These are phyloP conservation scores for Montipora cactus DNA, from an alignment of 64 coral and sea anemone species.

Conservation along the genomic window DNA sequence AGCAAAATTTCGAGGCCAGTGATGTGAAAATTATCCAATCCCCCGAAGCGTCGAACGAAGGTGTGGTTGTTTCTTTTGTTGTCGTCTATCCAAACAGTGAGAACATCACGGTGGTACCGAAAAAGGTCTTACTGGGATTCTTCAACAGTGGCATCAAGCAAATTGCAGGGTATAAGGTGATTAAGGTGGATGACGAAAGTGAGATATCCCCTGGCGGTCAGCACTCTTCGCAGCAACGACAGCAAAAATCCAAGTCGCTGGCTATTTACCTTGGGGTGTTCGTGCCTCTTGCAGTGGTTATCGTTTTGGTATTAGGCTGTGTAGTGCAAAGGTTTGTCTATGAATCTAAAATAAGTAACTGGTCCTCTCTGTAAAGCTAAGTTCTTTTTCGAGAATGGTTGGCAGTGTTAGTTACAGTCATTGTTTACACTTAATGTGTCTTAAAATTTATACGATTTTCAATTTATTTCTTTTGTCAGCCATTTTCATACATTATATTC, in stretches of 20 bases:
- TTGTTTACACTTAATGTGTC: background rate
- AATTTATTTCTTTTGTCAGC: too few relatives aligned
- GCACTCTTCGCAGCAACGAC: background rate
- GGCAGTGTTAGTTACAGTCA: background rate
- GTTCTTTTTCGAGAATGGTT: background rate
- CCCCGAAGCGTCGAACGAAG: background rate
- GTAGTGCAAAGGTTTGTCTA: constrained; percentile 26
- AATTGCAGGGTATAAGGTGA: constrained; percentile 1
- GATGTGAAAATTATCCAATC: background rate
- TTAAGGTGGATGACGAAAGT: background rate
- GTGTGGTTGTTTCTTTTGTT: background rate
- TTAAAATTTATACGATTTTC: background rate
- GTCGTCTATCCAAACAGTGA: background rate
- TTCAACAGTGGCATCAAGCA: background rate
- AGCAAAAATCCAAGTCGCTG: background rate
- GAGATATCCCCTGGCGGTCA: background rate
- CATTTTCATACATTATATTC: too few relatives aligned
- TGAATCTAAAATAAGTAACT: too few relatives aligned
- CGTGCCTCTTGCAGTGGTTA: background rate
- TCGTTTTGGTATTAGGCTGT: background rate
- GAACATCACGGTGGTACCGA: background rate
- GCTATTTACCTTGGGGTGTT: background rate
- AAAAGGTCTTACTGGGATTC: background rate
- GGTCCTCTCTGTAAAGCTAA: too few relatives aligned
- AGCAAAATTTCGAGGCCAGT: background rate